phyloP scores from a whole-genome alignment of 2,797 vertebrate genomes.

The Falco biarmicus region DNA sequence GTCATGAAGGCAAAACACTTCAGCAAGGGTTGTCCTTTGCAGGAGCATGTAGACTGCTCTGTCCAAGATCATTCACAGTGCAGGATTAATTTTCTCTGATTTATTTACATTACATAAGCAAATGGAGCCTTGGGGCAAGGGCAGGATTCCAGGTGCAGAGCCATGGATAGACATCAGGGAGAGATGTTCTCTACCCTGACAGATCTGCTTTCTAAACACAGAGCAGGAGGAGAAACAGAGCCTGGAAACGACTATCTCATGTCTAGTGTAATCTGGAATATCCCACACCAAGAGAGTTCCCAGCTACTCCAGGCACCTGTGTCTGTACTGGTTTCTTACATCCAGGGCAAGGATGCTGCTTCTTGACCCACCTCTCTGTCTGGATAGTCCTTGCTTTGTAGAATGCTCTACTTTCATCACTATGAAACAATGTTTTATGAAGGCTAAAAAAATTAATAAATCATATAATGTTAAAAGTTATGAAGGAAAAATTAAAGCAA shows the following conservation, averaged over 20 bases:
- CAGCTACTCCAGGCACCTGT: not conserved
- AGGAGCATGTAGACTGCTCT: not conserved
- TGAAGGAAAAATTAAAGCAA: not conserved
- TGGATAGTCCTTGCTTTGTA: not conserved
- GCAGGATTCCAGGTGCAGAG: not conserved
- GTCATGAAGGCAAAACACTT: not conserved
- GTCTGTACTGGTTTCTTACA: not conserved
- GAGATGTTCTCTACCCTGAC: not conserved
- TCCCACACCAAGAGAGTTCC: not conserved
- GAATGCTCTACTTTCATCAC: not conserved
- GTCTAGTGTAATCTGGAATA: not conserved
- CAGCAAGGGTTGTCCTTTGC: not conserved
- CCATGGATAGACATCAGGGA: not conserved
- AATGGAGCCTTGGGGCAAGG: not conserved
- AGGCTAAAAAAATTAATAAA: not conserved
- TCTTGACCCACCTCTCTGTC: not conserved
- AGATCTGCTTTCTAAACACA: not conserved
- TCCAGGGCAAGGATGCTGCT: not conserved
- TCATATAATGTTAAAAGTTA: not conserved
- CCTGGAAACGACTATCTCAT: not conserved
- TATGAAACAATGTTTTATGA: not conserved
- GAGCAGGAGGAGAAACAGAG: not conserved
- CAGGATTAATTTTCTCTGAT: not conserved
- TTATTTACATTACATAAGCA: not conserved
- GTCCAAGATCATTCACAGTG: not conserved